Base-by-base conservation (phyloP, 2,797 vertebrate species). In the Tauraco hartlaubi region DNA sequence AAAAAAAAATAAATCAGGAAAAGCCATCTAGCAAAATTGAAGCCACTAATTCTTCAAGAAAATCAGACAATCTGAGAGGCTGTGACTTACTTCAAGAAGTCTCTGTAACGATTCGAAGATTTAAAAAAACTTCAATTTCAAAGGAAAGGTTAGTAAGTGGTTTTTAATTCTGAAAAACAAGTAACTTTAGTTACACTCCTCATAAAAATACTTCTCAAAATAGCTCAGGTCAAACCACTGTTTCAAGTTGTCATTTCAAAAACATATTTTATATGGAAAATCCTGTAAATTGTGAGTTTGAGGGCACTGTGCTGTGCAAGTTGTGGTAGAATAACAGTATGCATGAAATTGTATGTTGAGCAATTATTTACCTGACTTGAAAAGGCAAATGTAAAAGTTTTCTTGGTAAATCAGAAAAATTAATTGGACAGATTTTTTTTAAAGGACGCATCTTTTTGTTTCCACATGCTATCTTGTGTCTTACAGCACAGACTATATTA, bases 11-110 rank as follows among this genome's bases (percentile, higher is more conserved):
- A 72, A 31, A 82, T 58, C 79, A 99, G 99, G 99, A 99, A 78
- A 99, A 99, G 75, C 99, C 99, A 64, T 98, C 99, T 51, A 98
- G 98, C 75, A 99, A 99, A 98, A 97, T 98, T 3, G 99, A 99
- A 96, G 94, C 97, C 59, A 95, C 98, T 64, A 96, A 98, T 72
- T 98, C 99, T 20, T 98, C 98, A 16, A 99, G 99, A 94, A 99
- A 99, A 96, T 98, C 99, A 12, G 99, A 99, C 96, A 99, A 99
- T 97, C 95, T 99, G 55, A 98, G 99, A 46, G 99, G 99, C 61
- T 99, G 99, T 88, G 99, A 99, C 94, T 98, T 99, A 83, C 99
- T 99, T 92, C 99, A 99, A 92, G 99, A 99, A 94, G 99, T 99
- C 35, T 99, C 99, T 31, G 98, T 99, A 95, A 99, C 99, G 23